These are phyloP conservation scores for Pegoplata infirma DNA, from an alignment of 2,888 invertebrate species.

Conservation along the genomic window DNA sequence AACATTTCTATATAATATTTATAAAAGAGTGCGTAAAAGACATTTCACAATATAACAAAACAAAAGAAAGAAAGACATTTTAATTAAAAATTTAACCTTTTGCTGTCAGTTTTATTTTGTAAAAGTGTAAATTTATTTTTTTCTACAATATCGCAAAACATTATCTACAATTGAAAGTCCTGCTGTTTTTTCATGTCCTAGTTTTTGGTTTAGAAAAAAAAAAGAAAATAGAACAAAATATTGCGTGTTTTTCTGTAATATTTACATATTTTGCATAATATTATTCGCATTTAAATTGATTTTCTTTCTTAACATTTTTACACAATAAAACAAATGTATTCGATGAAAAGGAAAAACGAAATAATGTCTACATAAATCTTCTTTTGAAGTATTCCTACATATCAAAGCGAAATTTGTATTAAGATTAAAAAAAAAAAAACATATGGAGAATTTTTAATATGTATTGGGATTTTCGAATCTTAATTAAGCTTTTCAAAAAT, in stretches of 20 bases:
- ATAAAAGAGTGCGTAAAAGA: slow-evolving; percentile 30
- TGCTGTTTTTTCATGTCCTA: slow-evolving; percentile 31
- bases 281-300: slow-evolving; percentile 11
- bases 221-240: slow-evolving; percentile 23
- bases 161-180: too few species aligned
- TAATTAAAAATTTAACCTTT: neutral
- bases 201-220: slow-evolving; percentile 17
- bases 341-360: neutral
- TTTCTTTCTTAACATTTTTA: slow-evolving; percentile 4
- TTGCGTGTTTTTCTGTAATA: slow-evolving; percentile 1
- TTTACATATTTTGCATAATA: neutral
- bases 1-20: neutral
- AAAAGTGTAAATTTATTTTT: slow-evolving; percentile 27
- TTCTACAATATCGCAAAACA: too few species aligned
- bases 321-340: slow-evolving; percentile 6
- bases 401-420: too few species aligned
- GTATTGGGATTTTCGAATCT: too few species aligned
- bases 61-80: too few species aligned
- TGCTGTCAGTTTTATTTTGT: neutral
- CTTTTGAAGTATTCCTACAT: too few species aligned
- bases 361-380: neutral
- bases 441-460: too few species aligned
- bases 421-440: too few species aligned
- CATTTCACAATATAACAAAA: slow-evolving; percentile 19
- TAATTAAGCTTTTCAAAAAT: too few species aligned